phyloP scores from a whole-genome alignment of 2,888 invertebrate species.

The Cantharis flavilabris region DNA sequence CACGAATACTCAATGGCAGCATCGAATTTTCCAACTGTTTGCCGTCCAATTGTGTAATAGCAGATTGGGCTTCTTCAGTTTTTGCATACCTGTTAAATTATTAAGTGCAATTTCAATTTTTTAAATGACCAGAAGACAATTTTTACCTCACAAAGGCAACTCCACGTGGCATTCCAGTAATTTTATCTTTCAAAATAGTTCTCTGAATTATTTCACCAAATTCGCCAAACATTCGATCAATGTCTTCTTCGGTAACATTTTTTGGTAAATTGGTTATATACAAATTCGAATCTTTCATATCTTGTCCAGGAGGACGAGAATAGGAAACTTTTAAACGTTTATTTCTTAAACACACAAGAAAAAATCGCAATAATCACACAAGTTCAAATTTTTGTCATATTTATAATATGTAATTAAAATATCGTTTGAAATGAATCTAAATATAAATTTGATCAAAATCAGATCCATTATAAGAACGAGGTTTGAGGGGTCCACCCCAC shows the following conservation, averaged over 20 bases:
- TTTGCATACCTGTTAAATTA: conserved; percentile 72
- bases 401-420: background rate
- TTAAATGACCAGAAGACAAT: background rate
- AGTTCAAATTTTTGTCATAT: background rate
- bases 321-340: conserved; percentile 93
- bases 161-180: conserved; percentile 84
- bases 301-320: conserved; percentile 88
- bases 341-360: conserved; percentile 63
- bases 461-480: too few relatives aligned
- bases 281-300: conserved; percentile 91
- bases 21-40: conserved; percentile 83
- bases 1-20: conserved; percentile 77
- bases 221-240: conserved; percentile 83
- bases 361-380: background rate
- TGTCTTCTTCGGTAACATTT: conserved; percentile 79
- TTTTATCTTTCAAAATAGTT: conserved; percentile 86
- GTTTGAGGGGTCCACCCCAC: too few relatives aligned
- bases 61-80: conserved; percentile 87
- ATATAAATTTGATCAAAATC: background rate
- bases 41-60: conserved; percentile 84
- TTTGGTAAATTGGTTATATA: conserved; percentile 92
- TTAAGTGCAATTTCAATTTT: background rate
- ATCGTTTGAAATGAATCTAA: background rate
- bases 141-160: conserved; percentile 88
- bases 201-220: conserved; percentile 92